Percentiles rank a stretch among this genome's conserved stretches.
phyloP scores from a whole-genome alignment of 2,888 invertebrate genomes.

The Danaus chrysippus region DNA sequence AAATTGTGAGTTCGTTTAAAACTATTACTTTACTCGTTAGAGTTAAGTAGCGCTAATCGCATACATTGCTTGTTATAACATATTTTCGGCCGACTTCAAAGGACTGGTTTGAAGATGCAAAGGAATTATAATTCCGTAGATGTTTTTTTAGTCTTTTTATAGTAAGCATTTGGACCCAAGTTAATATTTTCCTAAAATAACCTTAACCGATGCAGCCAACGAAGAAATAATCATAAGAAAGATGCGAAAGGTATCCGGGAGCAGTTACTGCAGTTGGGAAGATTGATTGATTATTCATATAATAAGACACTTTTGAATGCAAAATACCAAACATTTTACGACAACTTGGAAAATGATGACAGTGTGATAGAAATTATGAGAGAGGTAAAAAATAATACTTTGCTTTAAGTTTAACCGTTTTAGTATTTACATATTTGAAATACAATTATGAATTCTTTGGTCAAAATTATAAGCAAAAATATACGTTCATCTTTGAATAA shows the following conservation, averaged over 20 bases:
- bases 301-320: slow-evolving; percentile 31
- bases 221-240: background rate
- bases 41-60: background rate
- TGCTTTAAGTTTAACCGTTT: too few relatives aligned
- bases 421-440: too few relatives aligned
- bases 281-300: slow-evolving; percentile 51
- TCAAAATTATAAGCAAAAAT: too few relatives aligned
- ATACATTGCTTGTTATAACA: background rate
- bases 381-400: slow-evolving; percentile 9
- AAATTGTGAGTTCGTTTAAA: slow-evolving; percentile 53
- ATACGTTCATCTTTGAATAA: too few relatives aligned
- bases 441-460: too few relatives aligned
- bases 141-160: background rate
- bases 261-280: slow-evolving; percentile 39
- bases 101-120: slow-evolving; percentile 31
- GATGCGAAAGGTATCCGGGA: background rate
- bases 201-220: background rate
- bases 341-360: slow-evolving; percentile 27
- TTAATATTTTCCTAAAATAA: background rate
- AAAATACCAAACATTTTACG: slow-evolving; percentile 28
- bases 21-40: background rate
- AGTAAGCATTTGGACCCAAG: too few relatives aligned
- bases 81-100: slow-evolving; percentile 26
- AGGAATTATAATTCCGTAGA: background rate
- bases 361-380: slow-evolving; percentile 39